Evolutionary conservation across 2,113 vertebrate genomes (phyloP).

Genomic region (Pristiophorus japonicus): DNA sequence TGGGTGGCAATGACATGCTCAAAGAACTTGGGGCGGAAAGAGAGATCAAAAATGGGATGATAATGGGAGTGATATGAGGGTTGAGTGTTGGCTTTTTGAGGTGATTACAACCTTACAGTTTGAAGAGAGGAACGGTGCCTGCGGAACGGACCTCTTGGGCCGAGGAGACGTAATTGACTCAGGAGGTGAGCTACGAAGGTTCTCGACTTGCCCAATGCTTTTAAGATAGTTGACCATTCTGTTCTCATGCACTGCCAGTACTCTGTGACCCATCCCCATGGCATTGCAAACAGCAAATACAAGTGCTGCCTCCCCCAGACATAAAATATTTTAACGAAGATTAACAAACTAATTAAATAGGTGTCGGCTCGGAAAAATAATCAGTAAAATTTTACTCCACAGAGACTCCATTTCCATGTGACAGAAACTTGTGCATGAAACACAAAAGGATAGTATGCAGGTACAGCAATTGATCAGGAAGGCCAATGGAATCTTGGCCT

Average conservation of each 20-base stretch:
- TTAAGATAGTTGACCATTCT: background rate
- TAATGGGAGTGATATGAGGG: background rate
- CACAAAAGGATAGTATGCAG: too few relatives aligned
- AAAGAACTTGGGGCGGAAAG: background rate
- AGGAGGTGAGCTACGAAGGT: background rate
- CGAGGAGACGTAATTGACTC: background rate
- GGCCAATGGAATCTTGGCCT: too few relatives aligned
- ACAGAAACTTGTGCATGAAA: too few relatives aligned
- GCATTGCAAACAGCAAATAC: background rate
- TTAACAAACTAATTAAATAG: background rate
- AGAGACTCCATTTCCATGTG: background rate
- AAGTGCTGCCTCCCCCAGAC: background rate
- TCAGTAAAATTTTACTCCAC: background rate
- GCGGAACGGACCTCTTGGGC: background rate
- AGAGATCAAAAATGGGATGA: background rate
- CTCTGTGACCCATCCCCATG: background rate
- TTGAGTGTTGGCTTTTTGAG: background rate
- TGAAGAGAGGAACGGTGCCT: background rate
- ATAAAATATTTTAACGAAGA: background rate
- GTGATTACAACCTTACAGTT: background rate
- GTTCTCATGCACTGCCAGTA: background rate
- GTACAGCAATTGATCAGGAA: too few relatives aligned
- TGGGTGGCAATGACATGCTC: background rate
- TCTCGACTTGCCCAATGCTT: background rate
- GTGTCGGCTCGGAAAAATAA: background rate